Evolutionary conservation across 2,888 invertebrate species (phyloP).

Genomic region (Iphiclides podalirius): DNA sequence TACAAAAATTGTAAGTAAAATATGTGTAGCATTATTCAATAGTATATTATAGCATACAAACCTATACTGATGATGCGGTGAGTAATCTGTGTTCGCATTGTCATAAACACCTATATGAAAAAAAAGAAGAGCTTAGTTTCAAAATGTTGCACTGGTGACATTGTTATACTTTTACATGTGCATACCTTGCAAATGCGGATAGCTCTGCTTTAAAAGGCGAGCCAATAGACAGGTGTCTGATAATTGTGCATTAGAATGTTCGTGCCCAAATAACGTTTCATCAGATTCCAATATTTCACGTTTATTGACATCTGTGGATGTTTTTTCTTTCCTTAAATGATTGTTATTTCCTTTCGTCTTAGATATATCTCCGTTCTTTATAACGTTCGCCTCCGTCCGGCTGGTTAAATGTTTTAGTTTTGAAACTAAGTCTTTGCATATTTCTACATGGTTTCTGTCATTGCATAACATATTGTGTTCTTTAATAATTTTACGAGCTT

Average conservation of each 20-base stretch:
- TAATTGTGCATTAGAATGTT: conserved; percentile 36
- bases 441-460: conserved; percentile 43
- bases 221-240: conserved; percentile 53
- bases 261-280: conserved; percentile 22
- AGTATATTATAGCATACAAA: background rate
- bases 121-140: no score
- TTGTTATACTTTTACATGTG: conserved; percentile 8
- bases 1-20: background rate
- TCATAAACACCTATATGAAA: conserved; percentile 43
- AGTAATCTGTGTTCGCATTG: conserved; percentile 32
- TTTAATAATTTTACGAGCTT: conserved; percentile 53
- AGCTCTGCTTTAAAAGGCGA: conserved; percentile 49
- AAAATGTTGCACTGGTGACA: no score
- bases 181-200: conserved; percentile 48
- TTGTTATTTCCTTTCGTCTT: background rate
- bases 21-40: background rate
- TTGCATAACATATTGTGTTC: conserved; percentile 56
- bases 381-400: conserved; percentile 5
- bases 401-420: conserved; percentile 46
- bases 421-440: conserved; percentile 54
- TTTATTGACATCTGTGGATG: conserved; percentile 40
- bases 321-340: background rate
- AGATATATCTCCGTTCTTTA: background rate
- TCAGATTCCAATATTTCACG: conserved; percentile 39
- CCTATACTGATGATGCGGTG: conserved; percentile 22